Evolutionary conservation across 2,888 invertebrate genomes (phyloP).

Genomic region (Drosophila ustulata): DNA sequence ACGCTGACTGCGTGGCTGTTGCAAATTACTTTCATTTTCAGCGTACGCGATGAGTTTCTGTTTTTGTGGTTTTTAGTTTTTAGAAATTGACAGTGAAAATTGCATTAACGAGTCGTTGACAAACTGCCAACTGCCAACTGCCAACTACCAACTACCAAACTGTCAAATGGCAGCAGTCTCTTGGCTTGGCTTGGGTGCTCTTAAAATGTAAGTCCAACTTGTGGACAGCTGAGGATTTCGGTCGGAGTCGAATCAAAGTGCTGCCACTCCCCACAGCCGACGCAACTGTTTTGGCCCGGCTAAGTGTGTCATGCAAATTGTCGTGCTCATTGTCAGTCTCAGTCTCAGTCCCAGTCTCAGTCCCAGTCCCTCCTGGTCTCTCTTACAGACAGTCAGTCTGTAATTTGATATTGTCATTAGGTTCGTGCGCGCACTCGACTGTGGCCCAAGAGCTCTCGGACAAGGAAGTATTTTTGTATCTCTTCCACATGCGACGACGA

Average conservation of each 20-base stretch:
- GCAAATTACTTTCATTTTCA: conserved; percentile 67
- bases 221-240: conserved; percentile 52
- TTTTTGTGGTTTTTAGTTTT: conserved; percentile 53
- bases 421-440: conserved; percentile 75
- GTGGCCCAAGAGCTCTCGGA: conserved; percentile 62
- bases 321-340: conserved; percentile 36
- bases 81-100: conserved; percentile 74
- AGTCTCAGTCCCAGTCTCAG: background rate
- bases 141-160: conserved; percentile 39
- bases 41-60: conserved; percentile 15
- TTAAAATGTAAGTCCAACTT: conserved; percentile 55
- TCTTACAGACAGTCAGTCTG: conserved; percentile 21
- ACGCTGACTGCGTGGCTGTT: conserved; percentile 48
- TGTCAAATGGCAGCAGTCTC: background rate
- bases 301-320: conserved; percentile 78
- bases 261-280: conserved; percentile 34
- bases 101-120: conserved; percentile 57
- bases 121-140: conserved; percentile 41
- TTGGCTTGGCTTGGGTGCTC: conserved; percentile 1
- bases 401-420: conserved; percentile 80
- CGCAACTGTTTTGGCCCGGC: conserved; percentile 26
- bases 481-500: conserved; percentile 61
- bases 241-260: background rate
- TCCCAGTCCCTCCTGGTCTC: conserved; percentile 8
- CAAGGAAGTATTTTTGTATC: conserved; percentile 72